phyloP scores from a whole-genome alignment of 2,888 invertebrate genomes.

The Drosophila conformis region DNA sequence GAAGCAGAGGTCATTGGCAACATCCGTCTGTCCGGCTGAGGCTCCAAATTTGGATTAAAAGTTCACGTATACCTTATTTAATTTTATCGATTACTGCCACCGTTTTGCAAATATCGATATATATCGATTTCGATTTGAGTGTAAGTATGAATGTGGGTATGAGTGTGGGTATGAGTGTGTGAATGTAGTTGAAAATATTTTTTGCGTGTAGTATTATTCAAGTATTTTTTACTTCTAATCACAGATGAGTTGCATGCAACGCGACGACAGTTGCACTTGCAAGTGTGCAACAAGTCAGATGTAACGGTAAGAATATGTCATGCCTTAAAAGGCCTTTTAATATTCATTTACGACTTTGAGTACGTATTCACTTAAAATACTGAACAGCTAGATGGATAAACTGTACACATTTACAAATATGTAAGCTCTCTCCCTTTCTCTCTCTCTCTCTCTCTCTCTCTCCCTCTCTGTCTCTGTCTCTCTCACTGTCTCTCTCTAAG shows the following conservation, averaged over 20 bases:
- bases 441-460: not conserved
- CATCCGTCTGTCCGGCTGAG: not conserved
- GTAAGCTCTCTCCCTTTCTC: not conserved
- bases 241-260: not conserved
- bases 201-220: not conserved
- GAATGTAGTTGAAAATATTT: not conserved
- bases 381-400: not conserved
- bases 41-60: not conserved
- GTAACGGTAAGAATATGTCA: not conserved
- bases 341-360: not conserved
- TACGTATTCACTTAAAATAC: not conserved
- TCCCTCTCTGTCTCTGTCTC: not conserved
- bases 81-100: not conserved
- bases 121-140: not conserved
- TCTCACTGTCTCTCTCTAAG: not conserved
- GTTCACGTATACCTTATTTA: not conserved
- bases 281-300: constrained; percentile 11
- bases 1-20: not conserved
- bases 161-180: not conserved
- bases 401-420: constrained; percentile 8
- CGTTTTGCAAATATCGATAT: not conserved
- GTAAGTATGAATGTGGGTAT: not conserved
- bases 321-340: not conserved
- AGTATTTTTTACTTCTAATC: not conserved
- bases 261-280: not conserved